Evolutionary conservation across 64 coral and sea anemone species (phyloP), one percentile per base, ranked within the genome.

Genomic region (Astreopora myriophthalma): DNA sequence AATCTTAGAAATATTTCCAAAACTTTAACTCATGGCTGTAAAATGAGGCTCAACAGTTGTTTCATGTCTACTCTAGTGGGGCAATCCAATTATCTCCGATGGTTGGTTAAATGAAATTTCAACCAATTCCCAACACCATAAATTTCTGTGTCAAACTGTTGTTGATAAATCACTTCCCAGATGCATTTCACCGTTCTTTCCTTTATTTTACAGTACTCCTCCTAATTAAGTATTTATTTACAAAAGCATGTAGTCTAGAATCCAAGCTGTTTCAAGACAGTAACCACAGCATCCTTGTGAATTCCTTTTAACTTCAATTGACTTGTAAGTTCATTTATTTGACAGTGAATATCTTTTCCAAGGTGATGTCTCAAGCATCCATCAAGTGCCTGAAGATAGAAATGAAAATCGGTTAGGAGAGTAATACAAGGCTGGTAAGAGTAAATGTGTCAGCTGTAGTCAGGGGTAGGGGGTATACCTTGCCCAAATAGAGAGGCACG

Each of bases 261-360:
- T 19, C 97, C 97, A 34, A 95, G 72, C 30, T 83, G 94, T 33
- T 96, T 99, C 30, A 99, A 60, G 12, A 96, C 29, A 24, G 57
- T 93, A 2, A 99, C 90, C 55, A 96, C 91, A 72, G 55, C 66
- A 24, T 96, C 85, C 82, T 95, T 88, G 28, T 99, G 87, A 68
- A 91, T 96, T 48, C 97, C 97, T 70, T 91, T 96, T 25, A 99
- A 88, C 39, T 96, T 99, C 1, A 99, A 70, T 88, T 99, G 97
- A 68, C 94, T 94, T 67, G 97, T 99, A 48, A 99, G 77, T 89
- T 99, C 97, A 96, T 96, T 99, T n/a, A 87, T 69, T 72, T 95
- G 94, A 87, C 85, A 83, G n/a, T 86, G 74, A 9, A 96, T 75
- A 87, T 99, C 87, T 69, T 91, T 87, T 84, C 90, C 97, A 65